Base-by-base conservation (phyloP, 2,888 invertebrate genomes). In the Calameuta idolon region DNA sequence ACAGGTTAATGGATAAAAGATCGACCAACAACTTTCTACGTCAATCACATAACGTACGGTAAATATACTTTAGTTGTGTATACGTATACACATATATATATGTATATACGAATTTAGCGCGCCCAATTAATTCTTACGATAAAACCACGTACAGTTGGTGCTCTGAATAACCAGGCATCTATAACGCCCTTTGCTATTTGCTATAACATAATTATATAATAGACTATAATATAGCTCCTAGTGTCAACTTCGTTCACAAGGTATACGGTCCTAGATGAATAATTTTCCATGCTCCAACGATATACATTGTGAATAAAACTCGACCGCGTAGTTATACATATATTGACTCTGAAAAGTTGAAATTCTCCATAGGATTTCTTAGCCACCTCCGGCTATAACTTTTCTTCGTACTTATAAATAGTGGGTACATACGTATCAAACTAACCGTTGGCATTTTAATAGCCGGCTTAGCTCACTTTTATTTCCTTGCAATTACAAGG, bases 391-490 rank as follows among this genome's bases (percentile, higher is more conserved):
- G 55, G 23, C 23, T 55, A 23, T 55, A 55, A 2, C 23, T 55
- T 55, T 23, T 55, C 23, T 55, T 55, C 9, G 23, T 55, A 23
- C 23, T 0, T 23, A 55, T 55, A 55, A 15, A 23, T 23, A 23
- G 55, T 23, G 23, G 9, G 23, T 55, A 79, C 79, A 80, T 79
- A 80, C 79, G 81, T 82, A 84, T 83, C 79, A 84, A 87, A 84
- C 85, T 85, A 85, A 86, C 85, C 84, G 83, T 85, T 81, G 83
- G 84, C 85, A 81, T 87, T 89, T 88, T 87, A 88, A 89, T 86
- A 85, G 85, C 82, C 81, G 78, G 83, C 83, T 81, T 87, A 84
- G 83, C 82, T 83, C 81, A 83, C 83, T 84, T 85, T 83, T 82
- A 85, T 76, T 76, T 76, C 76, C 83, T 84, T 83, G 83, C 88